These are phyloP conservation scores for Gobius niger DNA, from an alignment of 2,113 vertebrate species.

Conservation along the genomic window DNA sequence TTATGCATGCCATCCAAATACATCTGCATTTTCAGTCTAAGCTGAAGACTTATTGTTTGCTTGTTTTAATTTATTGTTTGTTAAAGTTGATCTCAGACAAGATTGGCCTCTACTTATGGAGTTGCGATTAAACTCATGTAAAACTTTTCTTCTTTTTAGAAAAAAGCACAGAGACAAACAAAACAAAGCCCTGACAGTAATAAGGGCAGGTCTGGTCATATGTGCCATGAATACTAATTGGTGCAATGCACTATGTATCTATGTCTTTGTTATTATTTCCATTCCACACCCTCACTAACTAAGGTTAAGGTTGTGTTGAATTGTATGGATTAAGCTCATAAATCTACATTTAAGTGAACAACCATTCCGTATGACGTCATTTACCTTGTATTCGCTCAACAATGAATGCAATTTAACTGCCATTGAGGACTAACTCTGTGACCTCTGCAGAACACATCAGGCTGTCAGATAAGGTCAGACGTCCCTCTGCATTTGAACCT, in stretches of 20 bases:
- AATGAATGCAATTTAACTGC: conserved; percentile 8
- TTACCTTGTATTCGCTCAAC: neutral
- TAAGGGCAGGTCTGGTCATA: conserved; percentile 8
- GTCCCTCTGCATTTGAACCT: conserved; percentile 17
- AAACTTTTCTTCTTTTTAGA: neutral
- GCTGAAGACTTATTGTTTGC: too few relatives aligned
- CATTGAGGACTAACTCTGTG: conserved; percentile 16
- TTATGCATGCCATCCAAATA: too few relatives aligned
- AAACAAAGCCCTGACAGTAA: neutral
- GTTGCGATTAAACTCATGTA: neutral
- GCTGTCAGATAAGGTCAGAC: conserved; percentile 43
- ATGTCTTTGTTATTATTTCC: neutral
- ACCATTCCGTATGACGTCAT: neutral
- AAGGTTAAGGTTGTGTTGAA: too few relatives aligned
- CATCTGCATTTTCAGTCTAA: too few relatives aligned
- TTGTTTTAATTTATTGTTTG: too few relatives aligned
- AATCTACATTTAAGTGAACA: neutral
- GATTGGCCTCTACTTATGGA: neutral
- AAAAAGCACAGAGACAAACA: neutral
- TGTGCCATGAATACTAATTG: conserved; percentile 12
- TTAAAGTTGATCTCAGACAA: neutral
- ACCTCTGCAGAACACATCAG: conserved; percentile 25
- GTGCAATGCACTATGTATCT: neutral
- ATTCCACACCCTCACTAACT: neutral
- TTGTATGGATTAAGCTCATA: too few relatives aligned